These are phyloP conservation scores for Augochlora pura DNA, from an alignment of 1,140 invertebrate genomes.

Conservation along the genomic window DNA sequence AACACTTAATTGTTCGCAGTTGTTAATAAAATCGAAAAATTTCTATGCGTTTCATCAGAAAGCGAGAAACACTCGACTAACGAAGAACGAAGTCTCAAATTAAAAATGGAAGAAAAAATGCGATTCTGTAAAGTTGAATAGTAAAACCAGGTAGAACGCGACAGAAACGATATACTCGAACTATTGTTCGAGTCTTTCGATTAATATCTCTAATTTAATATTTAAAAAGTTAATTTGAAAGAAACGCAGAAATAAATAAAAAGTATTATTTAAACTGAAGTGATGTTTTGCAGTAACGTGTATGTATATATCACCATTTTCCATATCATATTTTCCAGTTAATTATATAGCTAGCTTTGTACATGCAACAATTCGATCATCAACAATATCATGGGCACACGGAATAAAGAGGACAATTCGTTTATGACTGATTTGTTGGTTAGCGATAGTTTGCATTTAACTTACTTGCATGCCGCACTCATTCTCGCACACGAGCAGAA, in stretches of 20 bases:
- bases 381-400: no score
- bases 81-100: background rate
- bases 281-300: background rate
- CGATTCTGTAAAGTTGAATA: background rate
- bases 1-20: background rate
- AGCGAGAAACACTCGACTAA: background rate
- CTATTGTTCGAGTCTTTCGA: constrained; percentile 10
- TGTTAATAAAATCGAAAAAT: background rate
- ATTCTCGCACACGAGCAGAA: constrained; percentile 89
- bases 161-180: constrained; percentile 10
- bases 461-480: constrained; percentile 88
- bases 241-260: constrained; percentile 8
- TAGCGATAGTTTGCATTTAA: background rate
- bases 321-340: background rate
- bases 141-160: background rate
- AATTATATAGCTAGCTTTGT: background rate
- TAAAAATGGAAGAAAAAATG: background rate
- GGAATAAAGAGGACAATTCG: background rate
- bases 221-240: constrained; percentile 20
- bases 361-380: background rate
- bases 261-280: constrained; percentile 13
- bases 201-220: constrained; percentile 31
- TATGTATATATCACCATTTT: background rate
- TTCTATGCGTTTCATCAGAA: background rate
- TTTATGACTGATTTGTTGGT: background rate